phyloP scores from a whole-genome alignment of 2,888 invertebrate genomes.

The Trichogramma dendrolimi region DNA sequence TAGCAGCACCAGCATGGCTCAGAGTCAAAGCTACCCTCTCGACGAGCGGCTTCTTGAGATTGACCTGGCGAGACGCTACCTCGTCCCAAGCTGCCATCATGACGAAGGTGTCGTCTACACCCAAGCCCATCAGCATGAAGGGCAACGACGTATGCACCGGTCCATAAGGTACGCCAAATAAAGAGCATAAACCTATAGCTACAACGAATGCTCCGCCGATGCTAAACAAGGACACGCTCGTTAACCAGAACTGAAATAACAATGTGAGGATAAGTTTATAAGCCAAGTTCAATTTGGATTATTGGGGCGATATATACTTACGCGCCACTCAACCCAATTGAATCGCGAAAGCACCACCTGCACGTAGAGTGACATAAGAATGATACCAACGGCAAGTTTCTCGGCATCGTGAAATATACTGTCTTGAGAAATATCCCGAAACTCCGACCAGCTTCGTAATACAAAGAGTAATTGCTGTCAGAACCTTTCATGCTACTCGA shows the following conservation, averaged over 20 bases:
- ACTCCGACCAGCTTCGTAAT: conserved; percentile 53
- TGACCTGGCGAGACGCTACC: conserved; percentile 55
- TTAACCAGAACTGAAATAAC: conserved; percentile 58
- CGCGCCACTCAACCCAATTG: conserved; percentile 71
- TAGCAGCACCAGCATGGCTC: conserved; percentile 78
- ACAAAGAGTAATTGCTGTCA: conserved; percentile 33
- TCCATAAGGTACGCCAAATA: conserved; percentile 69
- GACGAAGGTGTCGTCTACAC: conserved; percentile 82
- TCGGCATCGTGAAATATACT: conserved; percentile 71
- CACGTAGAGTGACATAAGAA: conserved; percentile 72
- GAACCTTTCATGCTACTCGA: not conserved
- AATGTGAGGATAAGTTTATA: conserved; percentile 10
- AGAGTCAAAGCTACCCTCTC: conserved; percentile 67
- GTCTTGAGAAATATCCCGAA: conserved; percentile 70
- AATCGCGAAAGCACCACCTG: conserved; percentile 68
- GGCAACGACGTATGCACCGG: conserved; percentile 79
- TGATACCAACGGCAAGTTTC: conserved; percentile 64
- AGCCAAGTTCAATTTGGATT: conserved; percentile 1
- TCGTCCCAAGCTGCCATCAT: conserved; percentile 76
- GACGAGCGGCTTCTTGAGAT: conserved; percentile 57
- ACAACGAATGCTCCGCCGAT: conserved; percentile 71
- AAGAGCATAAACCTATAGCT: conserved; percentile 69
- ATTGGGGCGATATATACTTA: conserved; percentile 44
- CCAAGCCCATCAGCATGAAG: conserved; percentile 75
- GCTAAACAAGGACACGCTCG: conserved; percentile 65